A percentile compares a stretch with the other conserved stretches of the same genome.
phyloP scores from a whole-genome alignment of 2,888 invertebrate genomes.

The Cerastoderma edule region DNA sequence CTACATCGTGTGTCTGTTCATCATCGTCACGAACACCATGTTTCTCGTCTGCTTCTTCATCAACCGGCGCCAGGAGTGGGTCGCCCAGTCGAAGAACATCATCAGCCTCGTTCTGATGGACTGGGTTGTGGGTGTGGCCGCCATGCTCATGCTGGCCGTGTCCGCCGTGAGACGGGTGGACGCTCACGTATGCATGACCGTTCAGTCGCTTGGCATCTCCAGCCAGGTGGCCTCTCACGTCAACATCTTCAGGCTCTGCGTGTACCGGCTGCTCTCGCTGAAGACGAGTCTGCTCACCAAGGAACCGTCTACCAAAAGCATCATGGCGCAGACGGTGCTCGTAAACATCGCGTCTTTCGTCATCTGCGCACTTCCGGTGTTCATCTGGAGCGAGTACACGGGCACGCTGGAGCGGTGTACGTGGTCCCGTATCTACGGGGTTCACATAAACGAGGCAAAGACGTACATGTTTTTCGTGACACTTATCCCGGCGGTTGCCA shows the following conservation, averaged over 20 bases:
- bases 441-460: slow-evolving; percentile 1
- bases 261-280: slow-evolving; percentile 5
- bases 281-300: not conserved
- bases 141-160: slow-evolving; percentile 11
- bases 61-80: slow-evolving; percentile 28
- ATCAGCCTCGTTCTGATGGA: slow-evolving; percentile 30
- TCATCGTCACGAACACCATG: slow-evolving; percentile 29
- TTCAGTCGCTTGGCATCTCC: slow-evolving; percentile 19
- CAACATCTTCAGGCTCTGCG: slow-evolving; percentile 29
- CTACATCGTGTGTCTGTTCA: not conserved
- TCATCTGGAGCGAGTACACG: slow-evolving; percentile 10
- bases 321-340: slow-evolving; percentile 21
- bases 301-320: slow-evolving; percentile 6
- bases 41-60: slow-evolving; percentile 34
- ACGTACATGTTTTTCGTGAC: slow-evolving; percentile 27
- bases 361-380: slow-evolving; percentile 19
- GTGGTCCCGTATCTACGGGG: slow-evolving; percentile 21
- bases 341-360: slow-evolving; percentile 8
- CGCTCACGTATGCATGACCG: slow-evolving; percentile 15
- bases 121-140: slow-evolving; percentile 30
- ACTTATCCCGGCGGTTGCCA: slow-evolving; percentile 15
- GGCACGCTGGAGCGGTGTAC: slow-evolving; percentile 2
- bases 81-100: slow-evolving; percentile 30
- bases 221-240: slow-evolving; percentile 29
- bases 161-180: slow-evolving; percentile 6